Percentiles rank a stretch among this genome's conserved stretches.
Conservation (phyloP, 2,113 vertebrate genomes). For the Thinocorus orbignyianus region DNA sequence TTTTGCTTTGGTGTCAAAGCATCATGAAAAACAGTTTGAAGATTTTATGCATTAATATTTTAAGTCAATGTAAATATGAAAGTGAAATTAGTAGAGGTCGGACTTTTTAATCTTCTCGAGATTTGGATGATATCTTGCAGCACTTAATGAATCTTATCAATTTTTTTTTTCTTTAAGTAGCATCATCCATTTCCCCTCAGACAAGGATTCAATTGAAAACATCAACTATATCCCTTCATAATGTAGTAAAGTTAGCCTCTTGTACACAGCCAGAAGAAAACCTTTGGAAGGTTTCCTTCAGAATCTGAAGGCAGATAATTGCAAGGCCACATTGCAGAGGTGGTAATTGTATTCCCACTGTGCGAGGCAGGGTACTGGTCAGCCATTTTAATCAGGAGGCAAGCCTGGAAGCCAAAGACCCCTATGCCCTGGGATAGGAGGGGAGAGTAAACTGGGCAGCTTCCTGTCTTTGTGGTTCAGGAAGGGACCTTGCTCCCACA, state of each 20-base stretch:
- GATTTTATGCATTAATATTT: background rate
- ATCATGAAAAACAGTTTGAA: background rate
- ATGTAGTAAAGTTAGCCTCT: background rate
- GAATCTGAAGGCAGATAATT: background rate
- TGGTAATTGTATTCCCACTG: too few relatives aligned
- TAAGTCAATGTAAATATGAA: background rate
- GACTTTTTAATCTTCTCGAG: background rate
- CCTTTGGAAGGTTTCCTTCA: background rate
- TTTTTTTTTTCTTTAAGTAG: background rate
- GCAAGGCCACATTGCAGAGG: too few relatives aligned
- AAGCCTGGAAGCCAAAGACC: background rate
- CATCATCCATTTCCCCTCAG: background rate
- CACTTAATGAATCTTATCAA: background rate
- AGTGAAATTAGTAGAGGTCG: background rate
- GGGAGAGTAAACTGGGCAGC: background rate
- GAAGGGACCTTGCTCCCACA: background rate
- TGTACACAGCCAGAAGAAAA: background rate
- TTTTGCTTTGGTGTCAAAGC: background rate
- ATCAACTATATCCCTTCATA: background rate
- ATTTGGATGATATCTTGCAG: background rate
- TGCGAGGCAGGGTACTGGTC: background rate
- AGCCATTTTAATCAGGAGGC: background rate
- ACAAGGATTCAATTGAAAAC: background rate
- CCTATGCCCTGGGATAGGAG: background rate
- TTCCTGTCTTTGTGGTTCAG: background rate